Evolutionary conservation across 1,140 invertebrate species (phyloP), one percentile per base, ranked within the genome.

Genomic region (Meteorus sp.): DNA sequence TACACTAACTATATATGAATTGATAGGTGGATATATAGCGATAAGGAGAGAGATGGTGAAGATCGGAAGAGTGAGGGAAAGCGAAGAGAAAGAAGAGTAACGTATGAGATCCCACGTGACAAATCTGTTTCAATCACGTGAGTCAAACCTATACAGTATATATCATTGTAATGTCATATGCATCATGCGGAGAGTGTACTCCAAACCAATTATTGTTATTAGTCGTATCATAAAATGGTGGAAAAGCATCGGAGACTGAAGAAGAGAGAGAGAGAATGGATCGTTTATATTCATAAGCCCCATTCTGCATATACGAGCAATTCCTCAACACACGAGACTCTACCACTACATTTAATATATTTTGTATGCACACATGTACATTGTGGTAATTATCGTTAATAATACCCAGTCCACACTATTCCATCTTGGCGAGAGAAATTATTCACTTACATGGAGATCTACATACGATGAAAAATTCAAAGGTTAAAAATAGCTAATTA

Each of bases 201-300:
- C 23, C 54, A 50, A 68, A 62, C 60, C 64, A 66, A 66, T 66
- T 64, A 66, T 68, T 62, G 59, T 66, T 64, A 66, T 61, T 61
- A 59, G 48, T 48, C 33, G 59, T 50, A 55, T 55, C 47, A 57
- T 55, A 66, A 62, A 66, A 60, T 56, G 19, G 20, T 50, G 29
- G 33, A 56, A 53, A 56, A 33, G n/a, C n/a, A n/a, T n/a, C n/a
- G n/a, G n/a, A n/a, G n/a, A n/a, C n/a, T n/a, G n/a, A n/a, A n/a
- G n/a, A n/a, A n/a, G n/a, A n/a, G n/a, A n/a, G n/a, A n/a, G 17
- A 8, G 33, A 39, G 41, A 63, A 45, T 60, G 60, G 62, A 65
- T 51, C 59, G 62, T 66, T 62, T 66, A 66, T 63, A 63, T 64
- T 66, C 62, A 64, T 65, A 63, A 59, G 60, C 44, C 55, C 13